Evolutionary conservation across 2,113 vertebrate genomes (phyloP).

Genomic region (Otocyon megalotis): DNA sequence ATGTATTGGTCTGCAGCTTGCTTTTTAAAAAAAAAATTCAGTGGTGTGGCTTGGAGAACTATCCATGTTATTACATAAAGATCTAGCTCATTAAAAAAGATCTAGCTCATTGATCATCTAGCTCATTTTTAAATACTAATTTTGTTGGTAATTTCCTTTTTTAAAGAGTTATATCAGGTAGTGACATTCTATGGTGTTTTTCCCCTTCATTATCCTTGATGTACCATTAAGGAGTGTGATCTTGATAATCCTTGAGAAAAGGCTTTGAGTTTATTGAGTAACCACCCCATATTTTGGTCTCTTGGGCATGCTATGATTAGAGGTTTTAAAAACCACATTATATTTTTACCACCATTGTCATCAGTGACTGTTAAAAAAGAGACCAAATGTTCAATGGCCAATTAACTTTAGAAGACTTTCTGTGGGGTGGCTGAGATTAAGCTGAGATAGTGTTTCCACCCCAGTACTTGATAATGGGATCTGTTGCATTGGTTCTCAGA

Average conservation of each 20-base stretch:
- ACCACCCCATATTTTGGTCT: slow-evolving; percentile 50
- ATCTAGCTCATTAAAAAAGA: slow-evolving; percentile 46
- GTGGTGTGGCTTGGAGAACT: not conserved
- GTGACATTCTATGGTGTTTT: slow-evolving; percentile 17
- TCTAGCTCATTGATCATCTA: slow-evolving; percentile 40
- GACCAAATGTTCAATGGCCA: slow-evolving; percentile 10
- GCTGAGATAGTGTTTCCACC: not conserved
- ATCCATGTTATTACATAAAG: not conserved
- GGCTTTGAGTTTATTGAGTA: slow-evolving; percentile 56
- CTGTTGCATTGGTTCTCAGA: not conserved
- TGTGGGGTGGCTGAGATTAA: slow-evolving; percentile 42
- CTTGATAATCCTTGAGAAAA: slow-evolving; percentile 51
- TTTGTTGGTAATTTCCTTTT: slow-evolving; percentile 59
- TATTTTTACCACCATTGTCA: slow-evolving; percentile 26
- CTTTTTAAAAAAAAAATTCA: not conserved
- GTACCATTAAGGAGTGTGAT: not conserved
- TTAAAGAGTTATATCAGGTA: slow-evolving; percentile 16
- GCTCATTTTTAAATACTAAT: slow-evolving; percentile 50
- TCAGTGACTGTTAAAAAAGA: slow-evolving; percentile 24
- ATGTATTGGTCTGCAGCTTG: not conserved
- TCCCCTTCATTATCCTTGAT: slow-evolving; percentile 29
- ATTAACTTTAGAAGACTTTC: slow-evolving; percentile 46
- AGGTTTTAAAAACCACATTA: slow-evolving; percentile 56
- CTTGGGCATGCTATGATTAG: slow-evolving; percentile 49
- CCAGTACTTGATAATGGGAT: not conserved